Base-by-base conservation (phyloP, 1,140 invertebrate species). In the Drosophila teissieri region DNA sequence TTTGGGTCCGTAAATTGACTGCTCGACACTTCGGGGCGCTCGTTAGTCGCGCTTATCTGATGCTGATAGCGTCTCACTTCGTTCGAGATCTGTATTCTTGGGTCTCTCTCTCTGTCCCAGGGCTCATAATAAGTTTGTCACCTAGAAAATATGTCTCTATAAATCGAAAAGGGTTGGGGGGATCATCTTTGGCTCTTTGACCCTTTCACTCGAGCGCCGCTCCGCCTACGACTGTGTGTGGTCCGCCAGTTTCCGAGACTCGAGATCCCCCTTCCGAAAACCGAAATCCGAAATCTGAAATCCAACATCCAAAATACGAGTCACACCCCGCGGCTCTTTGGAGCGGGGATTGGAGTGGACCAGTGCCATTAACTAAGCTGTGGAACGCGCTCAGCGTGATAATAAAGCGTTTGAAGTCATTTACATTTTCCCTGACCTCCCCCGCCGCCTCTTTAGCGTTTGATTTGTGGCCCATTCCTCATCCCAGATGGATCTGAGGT, bases 1-100 rank as follows among this genome's bases (percentile, higher is more conserved):
- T 90, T 89, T 90, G 84, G 85, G 84, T 78, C 60, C 80, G 85
- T 89, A 89, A 89, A 89, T 89, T 80, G 84, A 90, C 80, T 73
- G 84, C 69, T 72, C 88, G 84, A 84, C 85, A 89, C 84, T 90
- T 89, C 64, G 80, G 65, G 79, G 76, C 64, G 69, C 58, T 78
- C 75, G 67, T 78, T 78, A 78, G 76, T 49, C 42, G 65, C 22
- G 57, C 80, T 85, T 90, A 90, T 89, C 84, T 85, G 85, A 89
- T 89, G 45, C 54, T 78, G 84, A 88, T 88, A 84, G 84, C 61
- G 73, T 82, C 73, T 76, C 79, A 77, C 75, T 73, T 88, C 80
- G 68, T 89, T 78, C 60, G 48, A 51, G 68, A 64, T 83, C 40
- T 64, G 31, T 57, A 19, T 46, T 49, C 45, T 46, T 15, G 24